Percentiles rank a stretch among this genome's conserved stretches.
These are phyloP conservation scores for Camarhynchus parvulus DNA, from an alignment of 2,113 vertebrate species.

Conservation along the genomic window DNA sequence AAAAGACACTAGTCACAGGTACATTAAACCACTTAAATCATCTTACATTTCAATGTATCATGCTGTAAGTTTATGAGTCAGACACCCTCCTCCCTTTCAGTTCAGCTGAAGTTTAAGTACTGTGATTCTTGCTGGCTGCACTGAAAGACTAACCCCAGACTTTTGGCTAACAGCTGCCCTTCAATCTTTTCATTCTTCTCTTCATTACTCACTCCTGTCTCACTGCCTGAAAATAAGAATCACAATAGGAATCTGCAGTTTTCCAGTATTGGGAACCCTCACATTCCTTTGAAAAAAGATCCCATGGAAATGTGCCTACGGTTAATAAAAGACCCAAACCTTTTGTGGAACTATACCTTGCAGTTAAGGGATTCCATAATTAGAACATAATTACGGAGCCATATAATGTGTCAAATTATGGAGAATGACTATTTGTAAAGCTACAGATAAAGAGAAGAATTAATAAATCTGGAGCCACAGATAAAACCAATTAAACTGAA, in stretches of 20 bases:
- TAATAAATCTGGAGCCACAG: conserved; percentile 45
- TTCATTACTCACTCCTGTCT: not conserved
- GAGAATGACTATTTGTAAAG: conserved; percentile 57
- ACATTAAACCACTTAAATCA: not conserved
- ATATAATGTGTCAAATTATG: conserved; percentile 48
- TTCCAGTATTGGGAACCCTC: not conserved
- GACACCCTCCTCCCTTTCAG: not conserved
- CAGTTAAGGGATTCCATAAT: conserved; percentile 45
- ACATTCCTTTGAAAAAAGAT: not conserved
- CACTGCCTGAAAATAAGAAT: not conserved
- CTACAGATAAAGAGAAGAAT: conserved; percentile 36
- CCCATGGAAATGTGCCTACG: not conserved
- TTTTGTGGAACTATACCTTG: conserved; percentile 12
- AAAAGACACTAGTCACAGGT: not conserved
- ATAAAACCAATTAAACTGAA: conserved; percentile 56
- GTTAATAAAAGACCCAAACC: not conserved
- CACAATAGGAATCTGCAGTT: not conserved
- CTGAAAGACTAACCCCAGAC: not conserved
- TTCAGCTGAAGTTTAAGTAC: not conserved
- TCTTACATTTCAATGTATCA: not conserved
- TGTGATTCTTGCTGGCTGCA: not conserved
- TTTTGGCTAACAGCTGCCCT: not conserved
- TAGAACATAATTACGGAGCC: conserved; percentile 47
- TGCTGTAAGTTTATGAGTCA: not conserved
- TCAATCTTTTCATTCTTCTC: not conserved